These are phyloP conservation scores for Strigops habroptila DNA, from an alignment of 2,113 vertebrate species.

Conservation along the genomic window DNA sequence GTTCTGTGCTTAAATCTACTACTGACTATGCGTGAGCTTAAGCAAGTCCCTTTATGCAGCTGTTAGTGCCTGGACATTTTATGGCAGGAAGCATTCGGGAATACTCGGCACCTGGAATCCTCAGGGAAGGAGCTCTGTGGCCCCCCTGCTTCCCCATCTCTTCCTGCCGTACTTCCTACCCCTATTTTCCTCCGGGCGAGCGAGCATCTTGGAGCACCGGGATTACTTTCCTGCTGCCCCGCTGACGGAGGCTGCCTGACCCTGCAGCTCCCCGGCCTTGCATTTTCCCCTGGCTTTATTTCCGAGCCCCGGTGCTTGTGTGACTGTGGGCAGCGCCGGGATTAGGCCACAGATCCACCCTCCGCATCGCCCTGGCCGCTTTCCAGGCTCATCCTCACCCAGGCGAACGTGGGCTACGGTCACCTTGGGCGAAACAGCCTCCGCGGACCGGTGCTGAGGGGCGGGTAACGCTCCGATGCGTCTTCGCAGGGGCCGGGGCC, in stretches of 20 bases:
- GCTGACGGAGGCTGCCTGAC: not conserved
- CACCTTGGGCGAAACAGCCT: not conserved
- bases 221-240: not conserved
- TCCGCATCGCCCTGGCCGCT: not conserved
- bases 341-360: not conserved
- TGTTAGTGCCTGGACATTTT: fast-evolving
- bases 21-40: fast-evolving
- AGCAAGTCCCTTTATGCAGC: not conserved
- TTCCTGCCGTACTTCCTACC: not conserved
- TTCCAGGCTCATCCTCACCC: not conserved
- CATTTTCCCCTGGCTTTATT: not conserved
- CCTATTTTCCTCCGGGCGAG: not conserved
- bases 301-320: not conserved
- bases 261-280: not conserved
- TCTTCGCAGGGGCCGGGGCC: not conserved
- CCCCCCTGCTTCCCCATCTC: not conserved
- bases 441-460: not conserved
- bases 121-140: not conserved
- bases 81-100: not conserved
- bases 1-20: not conserved
- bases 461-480: not conserved
- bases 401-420: not conserved
- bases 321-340: not conserved
- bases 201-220: not conserved
- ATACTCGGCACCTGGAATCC: not conserved